Base-by-base conservation (phyloP, 2,888 invertebrate genomes). In the Amphipoea lucens region DNA sequence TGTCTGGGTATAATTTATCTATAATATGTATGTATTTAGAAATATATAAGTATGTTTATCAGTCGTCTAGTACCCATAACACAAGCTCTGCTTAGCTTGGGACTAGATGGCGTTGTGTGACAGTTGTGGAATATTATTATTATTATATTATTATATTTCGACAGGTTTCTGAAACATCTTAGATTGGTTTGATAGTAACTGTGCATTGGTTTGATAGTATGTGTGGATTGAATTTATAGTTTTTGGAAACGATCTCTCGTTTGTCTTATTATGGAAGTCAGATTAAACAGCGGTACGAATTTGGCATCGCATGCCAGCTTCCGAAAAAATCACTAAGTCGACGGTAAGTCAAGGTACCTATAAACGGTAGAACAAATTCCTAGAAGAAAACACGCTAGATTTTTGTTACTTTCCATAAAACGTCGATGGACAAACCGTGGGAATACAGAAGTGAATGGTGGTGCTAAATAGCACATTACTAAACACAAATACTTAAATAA, bases 381-480 rank as follows among this genome's bases (percentile, higher is more conserved):
- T 5, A 1, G 9, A 20, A n/a, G 4, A 57, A 66, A 23, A 57
- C 42, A 7, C 4, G 48, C 14, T 20, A 51, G 12, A 17, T 23
- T 65, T 60, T 83, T 57, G 9, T 20, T 20, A 54, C 23, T 45
- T 23, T 42, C 20, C 36, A 42, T 62, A 57, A 77, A 51, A 78
- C 20, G 0, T 62, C 48, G 11, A 82, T 73, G 51, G 48, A 36
- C 29, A 70, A 65, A n/a, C 62, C 72, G 84, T 85, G 85, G 66
- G 87, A 85, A 85, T 72, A 65, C 29, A 71, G 70, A 80, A 76
- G 71, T 80, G 67, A 85, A 80, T 80, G 80, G 66, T 48, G 29
- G 83, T 80, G 76, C 74, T 85, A 87, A 85, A 84, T 68, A 87
- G 65, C 72, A 75, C 69, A 83, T 86, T 84, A 83, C 65, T 75